Percentiles rank a stretch among this genome's conserved stretches.
Evolutionary conservation across 30 jellyfish, hydroid and myxozoan genomes (phyloP).

Genomic region (Nemopilema nomurai): DNA sequence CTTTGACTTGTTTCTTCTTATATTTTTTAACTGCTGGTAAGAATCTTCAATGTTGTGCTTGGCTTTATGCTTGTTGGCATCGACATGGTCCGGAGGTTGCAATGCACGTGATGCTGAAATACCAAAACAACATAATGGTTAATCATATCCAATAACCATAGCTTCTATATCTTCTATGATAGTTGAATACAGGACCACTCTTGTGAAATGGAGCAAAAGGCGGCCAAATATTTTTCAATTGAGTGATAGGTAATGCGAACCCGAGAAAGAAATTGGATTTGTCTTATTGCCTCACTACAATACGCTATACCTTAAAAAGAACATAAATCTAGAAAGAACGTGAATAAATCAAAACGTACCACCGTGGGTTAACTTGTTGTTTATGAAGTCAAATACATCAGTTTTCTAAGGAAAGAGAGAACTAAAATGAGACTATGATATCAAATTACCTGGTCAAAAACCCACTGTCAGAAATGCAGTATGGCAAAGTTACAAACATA

Average conservation of each 20-base stretch:
- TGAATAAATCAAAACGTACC: not conserved
- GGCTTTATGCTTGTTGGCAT: conserved; percentile 21
- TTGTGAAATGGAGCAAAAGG: not conserved
- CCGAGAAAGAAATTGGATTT: no score
- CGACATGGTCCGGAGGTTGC: not conserved
- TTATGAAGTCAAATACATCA: conserved; percentile 63
- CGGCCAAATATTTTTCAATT: no score
- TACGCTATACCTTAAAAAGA: no score
- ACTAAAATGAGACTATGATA: not conserved
- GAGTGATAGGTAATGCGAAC: no score
- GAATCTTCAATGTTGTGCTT: conserved; percentile 69
- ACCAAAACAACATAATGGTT: no score
- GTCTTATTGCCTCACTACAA: no score
- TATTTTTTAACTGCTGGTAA: conserved; percentile 57
- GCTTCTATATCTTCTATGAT: not conserved
- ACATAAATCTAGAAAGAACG: no score
- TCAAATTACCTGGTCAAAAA: not conserved
- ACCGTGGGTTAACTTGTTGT: conserved; percentile 22
- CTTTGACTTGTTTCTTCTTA: conserved; percentile 36
- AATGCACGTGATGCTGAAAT: conserved; percentile 13
- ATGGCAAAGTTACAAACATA: not conserved
- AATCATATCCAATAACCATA: no score
- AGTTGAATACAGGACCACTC: not conserved
- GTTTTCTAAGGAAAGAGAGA: not conserved
- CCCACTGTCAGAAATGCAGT: not conserved